Percentiles rank a stretch among this genome's conserved stretches.
phyloP scores from a whole-genome alignment of 2,888 invertebrate species.

The Galerucella nymphaeae region DNA sequence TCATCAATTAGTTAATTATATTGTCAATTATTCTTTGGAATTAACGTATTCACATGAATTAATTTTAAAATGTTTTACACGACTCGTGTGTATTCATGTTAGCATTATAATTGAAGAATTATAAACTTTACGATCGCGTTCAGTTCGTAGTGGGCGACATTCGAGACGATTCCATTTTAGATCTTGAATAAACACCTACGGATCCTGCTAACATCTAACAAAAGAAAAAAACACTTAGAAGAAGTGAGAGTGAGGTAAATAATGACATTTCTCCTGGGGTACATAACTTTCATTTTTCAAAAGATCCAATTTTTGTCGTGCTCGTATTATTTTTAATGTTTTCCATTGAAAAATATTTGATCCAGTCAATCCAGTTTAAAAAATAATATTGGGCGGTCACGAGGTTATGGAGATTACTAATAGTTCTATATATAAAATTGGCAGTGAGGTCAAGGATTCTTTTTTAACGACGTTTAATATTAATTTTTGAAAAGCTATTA shows the following conservation, averaged over 20 bases:
- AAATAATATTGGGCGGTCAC: not conserved
- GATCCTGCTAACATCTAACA: no score
- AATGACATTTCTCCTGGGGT: no score
- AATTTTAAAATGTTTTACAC: not conserved
- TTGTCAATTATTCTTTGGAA: not conserved
- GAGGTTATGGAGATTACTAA: not conserved
- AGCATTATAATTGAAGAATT: no score
- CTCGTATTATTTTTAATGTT: not conserved
- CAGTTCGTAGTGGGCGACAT: no score
- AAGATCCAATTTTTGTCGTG: not conserved
- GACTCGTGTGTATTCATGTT: not conserved
- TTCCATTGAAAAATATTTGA: not conserved
- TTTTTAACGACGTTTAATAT: not conserved
- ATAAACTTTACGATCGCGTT: no score
- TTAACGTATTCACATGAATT: not conserved
- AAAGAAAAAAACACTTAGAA: no score
- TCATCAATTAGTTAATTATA: not conserved
- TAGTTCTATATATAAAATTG: not conserved
- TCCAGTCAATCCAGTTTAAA: no score
- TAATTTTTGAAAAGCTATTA: not conserved
- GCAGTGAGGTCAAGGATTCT: not conserved
- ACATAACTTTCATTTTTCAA: no score
- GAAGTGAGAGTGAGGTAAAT: no score
- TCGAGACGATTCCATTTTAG: no score
- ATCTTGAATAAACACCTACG: no score